Conservation (phyloP, 1,140 invertebrate genomes). For the Zaprionus gabonicus region DNA sequence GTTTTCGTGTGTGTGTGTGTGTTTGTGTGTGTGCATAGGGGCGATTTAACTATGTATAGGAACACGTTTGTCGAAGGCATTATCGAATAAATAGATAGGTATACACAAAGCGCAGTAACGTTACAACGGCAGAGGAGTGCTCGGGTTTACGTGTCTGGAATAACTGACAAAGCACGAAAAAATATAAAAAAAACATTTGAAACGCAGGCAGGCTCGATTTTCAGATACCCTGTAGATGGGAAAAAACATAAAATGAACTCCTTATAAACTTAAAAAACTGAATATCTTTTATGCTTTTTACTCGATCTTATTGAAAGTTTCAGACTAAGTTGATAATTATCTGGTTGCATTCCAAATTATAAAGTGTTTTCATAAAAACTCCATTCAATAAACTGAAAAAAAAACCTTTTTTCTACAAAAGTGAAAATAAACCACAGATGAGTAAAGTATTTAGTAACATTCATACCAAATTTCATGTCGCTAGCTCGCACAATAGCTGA, state of each 20-base stretch:
- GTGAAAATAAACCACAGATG: neutral
- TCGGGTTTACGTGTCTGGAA: constrained; percentile 69
- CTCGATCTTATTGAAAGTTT: neutral
- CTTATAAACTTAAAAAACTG: neutral
- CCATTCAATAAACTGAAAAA: too few relatives aligned
- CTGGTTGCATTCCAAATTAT: neutral
- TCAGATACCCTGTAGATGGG: neutral
- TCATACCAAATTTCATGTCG: neutral
- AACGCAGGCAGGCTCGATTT: neutral
- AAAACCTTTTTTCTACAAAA: too few relatives aligned
- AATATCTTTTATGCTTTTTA: neutral
- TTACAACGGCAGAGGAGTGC: constrained; percentile 42
- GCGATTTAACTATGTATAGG: constrained; percentile 17
- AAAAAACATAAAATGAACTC: neutral
- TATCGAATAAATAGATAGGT: constrained; percentile 30
- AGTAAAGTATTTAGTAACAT: neutral
- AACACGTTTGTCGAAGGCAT: constrained; percentile 16
- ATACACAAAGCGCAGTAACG: constrained; percentile 35
- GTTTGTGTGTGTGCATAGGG: constrained; percentile 50
- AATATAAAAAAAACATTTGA: neutral
- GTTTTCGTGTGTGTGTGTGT: neutral
- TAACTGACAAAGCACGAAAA: constrained; percentile 26
- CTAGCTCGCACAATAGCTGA: neutral
- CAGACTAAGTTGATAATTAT: neutral
- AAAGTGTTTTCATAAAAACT: neutral